These are phyloP conservation scores for Campodea augens DNA, from an alignment of 1,140 invertebrate species.

Conservation along the genomic window DNA sequence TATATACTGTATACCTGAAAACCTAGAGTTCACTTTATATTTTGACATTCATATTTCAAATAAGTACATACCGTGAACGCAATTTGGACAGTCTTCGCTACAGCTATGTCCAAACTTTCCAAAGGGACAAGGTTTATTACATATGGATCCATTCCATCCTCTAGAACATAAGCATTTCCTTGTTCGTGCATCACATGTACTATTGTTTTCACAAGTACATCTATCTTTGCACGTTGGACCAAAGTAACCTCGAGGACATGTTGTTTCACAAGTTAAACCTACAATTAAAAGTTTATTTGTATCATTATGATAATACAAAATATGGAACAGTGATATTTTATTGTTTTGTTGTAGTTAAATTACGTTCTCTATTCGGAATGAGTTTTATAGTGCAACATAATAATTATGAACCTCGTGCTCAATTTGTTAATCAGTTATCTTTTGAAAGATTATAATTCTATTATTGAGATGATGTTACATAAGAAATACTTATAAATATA, in stretches of 20 bases:
- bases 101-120: conserved; percentile 67
- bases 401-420: too few species aligned
- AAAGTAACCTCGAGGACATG: conserved; percentile 55
- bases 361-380: too few species aligned
- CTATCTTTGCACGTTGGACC: conserved; percentile 52
- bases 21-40: too few species aligned
- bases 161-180: conserved; percentile 65
- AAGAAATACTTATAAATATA: too few species aligned
- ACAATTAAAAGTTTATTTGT: too few species aligned
- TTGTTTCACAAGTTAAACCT: conserved; percentile 64
- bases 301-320: too few species aligned
- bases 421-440: too few species aligned
- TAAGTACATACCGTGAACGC: conserved; percentile 34
- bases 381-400: too few species aligned
- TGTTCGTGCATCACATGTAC: conserved; percentile 59
- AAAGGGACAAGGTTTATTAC: conserved; percentile 45
- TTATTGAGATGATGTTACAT: too few species aligned
- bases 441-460: too few species aligned
- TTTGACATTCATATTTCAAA: neutral
- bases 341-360: too few species aligned
- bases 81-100: conserved; percentile 51
- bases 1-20: neutral
- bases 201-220: conserved; percentile 67
- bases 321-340: too few species aligned
- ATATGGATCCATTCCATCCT: conserved; percentile 63